Evolutionary conservation across 23 tunicate species (phyloP).

Genomic region (Trididemnum miniatum): DNA sequence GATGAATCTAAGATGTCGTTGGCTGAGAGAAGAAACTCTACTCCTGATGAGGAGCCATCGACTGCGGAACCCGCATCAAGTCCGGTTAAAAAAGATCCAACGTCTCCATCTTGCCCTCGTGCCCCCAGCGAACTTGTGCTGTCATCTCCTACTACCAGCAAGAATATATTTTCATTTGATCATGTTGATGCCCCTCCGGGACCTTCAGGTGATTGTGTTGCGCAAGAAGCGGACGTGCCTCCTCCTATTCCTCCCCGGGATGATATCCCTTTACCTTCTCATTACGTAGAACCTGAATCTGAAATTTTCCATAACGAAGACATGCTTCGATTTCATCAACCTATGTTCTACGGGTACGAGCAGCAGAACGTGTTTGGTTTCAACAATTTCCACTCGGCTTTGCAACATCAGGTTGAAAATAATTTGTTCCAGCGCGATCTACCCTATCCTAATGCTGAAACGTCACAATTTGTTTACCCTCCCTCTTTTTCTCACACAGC

Average conservation of each 20-base stretch:
- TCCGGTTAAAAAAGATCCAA: slow-evolving; percentile 54
- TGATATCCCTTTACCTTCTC: slow-evolving; percentile 16
- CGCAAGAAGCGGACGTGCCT: slow-evolving; percentile 33
- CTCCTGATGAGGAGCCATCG: slow-evolving; percentile 30
- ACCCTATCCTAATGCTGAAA: neutral
- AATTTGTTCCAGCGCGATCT: neutral
- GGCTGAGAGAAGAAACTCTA: slow-evolving; percentile 29
- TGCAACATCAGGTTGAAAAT: neutral
- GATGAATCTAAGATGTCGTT: slow-evolving; percentile 63
- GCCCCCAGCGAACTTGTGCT: slow-evolving; percentile 51
- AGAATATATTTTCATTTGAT: slow-evolving; percentile 49
- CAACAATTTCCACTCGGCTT: neutral
- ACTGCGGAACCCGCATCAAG: slow-evolving; percentile 44
- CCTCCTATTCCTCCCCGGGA: slow-evolving; percentile 74
- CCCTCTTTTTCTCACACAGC: slow-evolving; percentile 1
- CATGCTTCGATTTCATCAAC: slow-evolving; percentile 28
- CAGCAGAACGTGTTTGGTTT: neutral
- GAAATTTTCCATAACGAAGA: slow-evolving; percentile 47
- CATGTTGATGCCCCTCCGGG: neutral
- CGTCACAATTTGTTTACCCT: neutral
- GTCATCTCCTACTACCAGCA: slow-evolving; percentile 43
- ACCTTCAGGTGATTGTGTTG: neutral
- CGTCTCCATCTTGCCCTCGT: slow-evolving; percentile 80
- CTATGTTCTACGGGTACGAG: neutral
- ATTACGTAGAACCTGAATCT: slow-evolving; percentile 23